phyloP scores from a whole-genome alignment of 2,797 vertebrate species.

The Yasuhikotakia modesta region DNA sequence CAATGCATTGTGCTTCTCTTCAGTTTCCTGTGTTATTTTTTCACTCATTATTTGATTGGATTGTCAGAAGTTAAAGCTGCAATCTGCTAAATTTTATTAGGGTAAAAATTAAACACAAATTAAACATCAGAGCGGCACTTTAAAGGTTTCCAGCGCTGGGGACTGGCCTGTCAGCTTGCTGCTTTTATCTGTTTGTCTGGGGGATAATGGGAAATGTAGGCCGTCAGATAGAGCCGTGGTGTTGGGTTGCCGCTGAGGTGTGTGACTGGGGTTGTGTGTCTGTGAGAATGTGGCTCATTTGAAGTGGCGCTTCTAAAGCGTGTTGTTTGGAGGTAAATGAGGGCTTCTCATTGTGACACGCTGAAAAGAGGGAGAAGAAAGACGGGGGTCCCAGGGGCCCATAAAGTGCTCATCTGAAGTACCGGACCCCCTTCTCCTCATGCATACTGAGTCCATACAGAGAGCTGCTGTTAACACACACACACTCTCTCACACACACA shows the following conservation, averaged over 20 bases:
- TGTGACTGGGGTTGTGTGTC: conserved; percentile 75
- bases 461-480: conserved; percentile 21
- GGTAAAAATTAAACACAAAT: too few species aligned
- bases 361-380: conserved; percentile 81
- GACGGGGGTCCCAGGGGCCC: conserved; percentile 72
- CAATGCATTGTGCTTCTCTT: conserved; percentile 2
- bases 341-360: conserved; percentile 78
- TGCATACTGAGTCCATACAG: conserved; percentile 15
- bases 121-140: background rate
- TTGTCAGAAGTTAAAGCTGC: too few species aligned
- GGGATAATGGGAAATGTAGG: conserved; percentile 65
- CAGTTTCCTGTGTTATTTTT: too few species aligned
- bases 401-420: conserved; percentile 75
- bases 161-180: conserved; percentile 2
- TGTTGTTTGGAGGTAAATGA: conserved; percentile 79
- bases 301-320: conserved; percentile 81
- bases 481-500: too few species aligned
- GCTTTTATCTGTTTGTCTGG: conserved; percentile 49
- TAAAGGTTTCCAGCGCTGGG: conserved; percentile 16
- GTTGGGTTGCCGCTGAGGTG: conserved; percentile 73
- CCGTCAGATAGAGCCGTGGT: conserved; percentile 70
- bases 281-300: conserved; percentile 81
- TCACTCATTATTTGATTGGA: too few species aligned
- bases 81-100: too few species aligned
- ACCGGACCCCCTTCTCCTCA: conserved; percentile 32